Evolutionary conservation across 2,113 vertebrate genomes (phyloP).

Genomic region (Elephantulus edwardii): DNA sequence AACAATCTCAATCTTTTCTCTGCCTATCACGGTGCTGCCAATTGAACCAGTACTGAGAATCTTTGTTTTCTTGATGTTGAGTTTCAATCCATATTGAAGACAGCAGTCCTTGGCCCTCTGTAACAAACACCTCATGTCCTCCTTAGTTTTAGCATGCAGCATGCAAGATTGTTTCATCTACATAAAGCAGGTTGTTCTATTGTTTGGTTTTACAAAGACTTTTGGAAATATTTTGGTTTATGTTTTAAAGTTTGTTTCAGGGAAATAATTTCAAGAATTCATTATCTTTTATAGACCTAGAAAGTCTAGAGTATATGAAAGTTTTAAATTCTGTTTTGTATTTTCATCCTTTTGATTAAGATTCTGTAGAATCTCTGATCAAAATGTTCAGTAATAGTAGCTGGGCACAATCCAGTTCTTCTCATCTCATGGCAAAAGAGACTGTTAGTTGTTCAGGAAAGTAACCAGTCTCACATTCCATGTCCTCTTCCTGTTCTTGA

Average conservation of each 20-base stretch:
- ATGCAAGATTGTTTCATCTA: too few species aligned
- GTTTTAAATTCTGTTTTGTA: neutral
- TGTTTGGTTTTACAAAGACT: neutral
- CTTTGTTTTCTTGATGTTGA: too few species aligned
- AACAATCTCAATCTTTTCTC: too few species aligned
- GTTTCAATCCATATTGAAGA: too few species aligned
- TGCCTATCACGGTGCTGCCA: too few species aligned
- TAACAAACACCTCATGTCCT: too few species aligned
- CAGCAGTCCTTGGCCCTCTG: too few species aligned
- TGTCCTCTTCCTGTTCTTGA: neutral
- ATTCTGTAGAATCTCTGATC: neutral
- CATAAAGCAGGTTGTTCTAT: too few species aligned
- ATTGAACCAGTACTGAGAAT: too few species aligned
- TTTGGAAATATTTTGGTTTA: neutral
- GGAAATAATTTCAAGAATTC: neutral
- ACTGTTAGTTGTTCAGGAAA: neutral
- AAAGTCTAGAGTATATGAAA: neutral
- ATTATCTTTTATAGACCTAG: neutral
- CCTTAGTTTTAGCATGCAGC: too few species aligned
- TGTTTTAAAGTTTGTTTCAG: neutral
- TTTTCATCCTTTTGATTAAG: neutral
- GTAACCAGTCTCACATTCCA: neutral
- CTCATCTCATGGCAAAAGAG: neutral
- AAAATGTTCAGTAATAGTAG: neutral
- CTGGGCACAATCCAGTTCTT: neutral